Base-by-base conservation (phyloP, 2,113 vertebrate genomes). In the Origma solitaria region DNA sequence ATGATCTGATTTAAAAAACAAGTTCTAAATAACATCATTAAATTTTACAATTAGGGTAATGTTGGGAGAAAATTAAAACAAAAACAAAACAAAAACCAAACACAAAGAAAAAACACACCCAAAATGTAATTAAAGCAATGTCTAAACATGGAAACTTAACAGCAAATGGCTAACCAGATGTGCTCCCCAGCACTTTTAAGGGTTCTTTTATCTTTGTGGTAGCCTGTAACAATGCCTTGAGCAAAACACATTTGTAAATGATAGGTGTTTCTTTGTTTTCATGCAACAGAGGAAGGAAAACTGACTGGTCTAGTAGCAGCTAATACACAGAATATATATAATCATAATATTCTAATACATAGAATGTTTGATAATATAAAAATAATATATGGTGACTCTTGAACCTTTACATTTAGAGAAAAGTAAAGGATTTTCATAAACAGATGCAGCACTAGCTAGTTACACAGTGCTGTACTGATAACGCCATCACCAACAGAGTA, bases 91-190 rank as follows among this genome's bases (percentile, higher is more conserved):
- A 9, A 73, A 40, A 49, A 17, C 19, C 16, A 42, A 75, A 8
- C 3, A 44, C 7, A 49, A 56, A 40, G 3, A 8, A 94, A 92
- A 91, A 71, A 51, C 66, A 81, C 70, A 92, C 11, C 66, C 82
- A 75, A 94, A 94, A 90, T 93, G 83, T 97, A 98, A 98, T 98
- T 98, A 98, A 98, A 98, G 82, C 95, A 95, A 95, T 76, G 69
- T 79, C 69, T 95, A 90, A 97, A 95, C 64, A 86, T 22, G 11
- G 75, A 40, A 88, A 94, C 54, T 37, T 95, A 93, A 82, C 88
- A 95, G 68, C 81, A 96, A 95, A 92, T 57, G 24, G 61, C 42
- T 91, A 97, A 95, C 75, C 92, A 97, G 97, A 97, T 96, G 96
- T 93, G 75, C 64, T 94, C 82, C 53, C 27, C 88, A 90, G 88